Conservation (phyloP, 92 coral and sea anemone genomes). For the Actinostola sp. region DNA sequence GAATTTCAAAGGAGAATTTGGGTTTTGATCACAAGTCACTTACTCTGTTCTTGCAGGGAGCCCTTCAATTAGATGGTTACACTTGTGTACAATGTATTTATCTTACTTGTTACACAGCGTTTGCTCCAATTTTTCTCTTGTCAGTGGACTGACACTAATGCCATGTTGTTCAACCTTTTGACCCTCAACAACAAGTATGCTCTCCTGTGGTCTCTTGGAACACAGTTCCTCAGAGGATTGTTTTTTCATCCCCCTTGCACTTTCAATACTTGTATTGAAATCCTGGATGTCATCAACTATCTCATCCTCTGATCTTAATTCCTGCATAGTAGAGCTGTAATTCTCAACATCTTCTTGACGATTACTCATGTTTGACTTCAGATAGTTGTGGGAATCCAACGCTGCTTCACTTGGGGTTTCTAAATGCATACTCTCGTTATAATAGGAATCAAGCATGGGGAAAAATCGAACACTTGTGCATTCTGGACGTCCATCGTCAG, state of each 20-base stretch:
- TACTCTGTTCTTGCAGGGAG: too few relatives aligned
- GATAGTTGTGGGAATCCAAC: not conserved
- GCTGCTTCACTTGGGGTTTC: not conserved
- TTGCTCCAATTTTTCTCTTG: conserved; percentile 69
- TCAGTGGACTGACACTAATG: conserved; percentile 70
- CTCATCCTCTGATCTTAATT: conserved; percentile 72
- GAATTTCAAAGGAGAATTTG: too few relatives aligned
- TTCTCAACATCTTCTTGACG: not conserved
- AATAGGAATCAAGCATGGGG: not conserved
- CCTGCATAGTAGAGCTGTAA: not conserved
- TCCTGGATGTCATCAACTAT: conserved; percentile 67
- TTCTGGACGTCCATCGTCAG: not conserved
- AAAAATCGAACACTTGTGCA: conserved; percentile 1
- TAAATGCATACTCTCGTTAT: too few relatives aligned
- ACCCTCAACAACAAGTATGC: conserved; percentile 85
- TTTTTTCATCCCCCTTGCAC: conserved; percentile 58
- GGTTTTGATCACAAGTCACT: too few relatives aligned
- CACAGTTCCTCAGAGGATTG: conserved; percentile 52
- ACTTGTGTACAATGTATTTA: not conserved
- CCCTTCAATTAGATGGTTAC: too few relatives aligned
- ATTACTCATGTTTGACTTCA: conserved; percentile 5
- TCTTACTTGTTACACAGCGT: conserved; percentile 77
- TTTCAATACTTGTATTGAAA: conserved; percentile 59
- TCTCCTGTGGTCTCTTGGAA: conserved; percentile 53
- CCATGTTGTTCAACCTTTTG: conserved; percentile 64